phyloP scores from a whole-genome alignment of 2,113 vertebrate genomes.

The Neopipo cinnamomea region DNA sequence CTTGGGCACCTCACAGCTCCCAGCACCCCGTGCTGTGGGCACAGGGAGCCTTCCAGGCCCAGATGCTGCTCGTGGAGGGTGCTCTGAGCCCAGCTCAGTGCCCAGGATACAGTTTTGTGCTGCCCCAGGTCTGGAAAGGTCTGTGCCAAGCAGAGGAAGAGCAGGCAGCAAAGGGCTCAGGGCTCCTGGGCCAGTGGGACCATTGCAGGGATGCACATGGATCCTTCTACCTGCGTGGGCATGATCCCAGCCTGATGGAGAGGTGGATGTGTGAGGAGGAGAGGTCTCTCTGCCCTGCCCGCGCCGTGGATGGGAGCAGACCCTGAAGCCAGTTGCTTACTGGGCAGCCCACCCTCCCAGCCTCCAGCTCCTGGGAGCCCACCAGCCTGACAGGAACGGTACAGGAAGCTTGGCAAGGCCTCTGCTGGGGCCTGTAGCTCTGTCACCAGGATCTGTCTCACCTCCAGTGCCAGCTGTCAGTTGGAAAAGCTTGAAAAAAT shows the following conservation, averaged over 20 bases:
- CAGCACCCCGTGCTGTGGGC: not conserved
- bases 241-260: not conserved
- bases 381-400: not conserved
- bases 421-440: not conserved
- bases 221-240: not conserved
- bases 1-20: not conserved
- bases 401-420: not conserved
- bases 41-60: not conserved
- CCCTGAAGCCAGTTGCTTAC: not conserved
- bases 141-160: not conserved
- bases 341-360: not conserved
- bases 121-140: not conserved
- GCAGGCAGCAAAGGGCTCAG: not conserved
- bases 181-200: not conserved
- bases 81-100: not conserved
- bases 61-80: fast-evolving
- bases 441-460: not conserved
- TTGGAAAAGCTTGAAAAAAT: not conserved
- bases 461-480: fast-evolving
- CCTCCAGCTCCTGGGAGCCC: fast-evolving
- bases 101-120: fast-evolving
- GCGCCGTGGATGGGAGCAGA: not conserved
- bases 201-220: fast-evolving
- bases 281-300: not conserved
- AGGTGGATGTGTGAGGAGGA: not conserved